Conservation (phyloP, 2,113 vertebrate species). For the Arizona elegans region DNA sequence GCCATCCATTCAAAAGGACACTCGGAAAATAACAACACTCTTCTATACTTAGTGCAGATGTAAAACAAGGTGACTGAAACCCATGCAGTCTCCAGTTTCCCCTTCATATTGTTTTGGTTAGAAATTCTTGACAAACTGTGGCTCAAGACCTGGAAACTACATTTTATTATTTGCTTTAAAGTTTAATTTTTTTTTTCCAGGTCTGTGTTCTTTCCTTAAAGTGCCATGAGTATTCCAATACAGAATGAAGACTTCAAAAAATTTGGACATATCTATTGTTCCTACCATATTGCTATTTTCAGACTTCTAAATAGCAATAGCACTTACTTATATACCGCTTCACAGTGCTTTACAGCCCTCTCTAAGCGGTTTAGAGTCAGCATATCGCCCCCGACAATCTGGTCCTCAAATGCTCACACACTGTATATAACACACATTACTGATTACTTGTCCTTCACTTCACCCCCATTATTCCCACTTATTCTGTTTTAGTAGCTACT, state of each 20-base stretch:
- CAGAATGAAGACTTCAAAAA: neutral
- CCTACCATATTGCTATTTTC: neutral
- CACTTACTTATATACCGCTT: too few relatives aligned
- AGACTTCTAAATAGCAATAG: neutral
- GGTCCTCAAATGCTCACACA: neutral
- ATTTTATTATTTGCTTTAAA: neutral
- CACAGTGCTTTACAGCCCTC: too few relatives aligned
- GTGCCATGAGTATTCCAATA: neutral
- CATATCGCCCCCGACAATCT: too few relatives aligned
- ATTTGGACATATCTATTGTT: neutral
- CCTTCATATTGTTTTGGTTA: neutral
- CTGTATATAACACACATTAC: neutral
- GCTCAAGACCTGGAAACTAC: neutral
- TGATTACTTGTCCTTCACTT: neutral
- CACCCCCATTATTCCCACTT: neutral
- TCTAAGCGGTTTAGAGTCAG: too few relatives aligned
- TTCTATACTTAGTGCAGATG: neutral
- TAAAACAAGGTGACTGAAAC: neutral
- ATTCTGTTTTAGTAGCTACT: neutral
- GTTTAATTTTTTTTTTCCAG: neutral
- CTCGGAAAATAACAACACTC: neutral
- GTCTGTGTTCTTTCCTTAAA: neutral
- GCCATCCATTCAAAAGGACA: neutral
- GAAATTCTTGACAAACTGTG: neutral
- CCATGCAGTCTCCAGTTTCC: neutral